These are phyloP conservation scores for Cantharis rustica DNA, from an alignment of 2,888 invertebrate genomes.

Conservation along the genomic window DNA sequence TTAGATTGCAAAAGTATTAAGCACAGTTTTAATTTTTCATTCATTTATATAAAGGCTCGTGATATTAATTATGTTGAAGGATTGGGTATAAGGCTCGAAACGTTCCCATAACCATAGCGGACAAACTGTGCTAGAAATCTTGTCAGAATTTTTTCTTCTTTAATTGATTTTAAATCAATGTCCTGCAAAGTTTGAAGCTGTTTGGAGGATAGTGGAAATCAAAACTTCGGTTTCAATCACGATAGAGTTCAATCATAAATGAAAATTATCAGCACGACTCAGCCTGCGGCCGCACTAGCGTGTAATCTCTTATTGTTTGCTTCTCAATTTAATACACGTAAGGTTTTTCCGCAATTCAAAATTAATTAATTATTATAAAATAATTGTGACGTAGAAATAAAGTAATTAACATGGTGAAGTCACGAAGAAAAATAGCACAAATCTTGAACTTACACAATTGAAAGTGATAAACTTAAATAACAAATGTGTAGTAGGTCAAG, in stretches of 20 bases:
- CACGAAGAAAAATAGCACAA: neutral
- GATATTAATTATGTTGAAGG: neutral
- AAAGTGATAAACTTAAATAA: neutral
- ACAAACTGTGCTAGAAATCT: no score
- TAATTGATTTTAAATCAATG: no score
- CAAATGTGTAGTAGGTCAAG: neutral
- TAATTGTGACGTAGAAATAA: neutral
- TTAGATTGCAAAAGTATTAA: neutral
- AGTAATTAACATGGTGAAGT: neutral
- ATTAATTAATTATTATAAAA: neutral
- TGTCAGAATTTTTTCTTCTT: no score
- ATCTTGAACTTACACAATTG: neutral
- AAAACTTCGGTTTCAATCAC: no score
- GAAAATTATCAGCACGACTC: neutral
- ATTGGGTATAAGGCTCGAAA: neutral
- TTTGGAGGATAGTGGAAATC: no score
- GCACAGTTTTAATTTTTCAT: neutral
- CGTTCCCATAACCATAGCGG: no score
- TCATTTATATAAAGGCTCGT: neutral
- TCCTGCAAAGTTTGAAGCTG: no score
- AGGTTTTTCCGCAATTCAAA: neutral
- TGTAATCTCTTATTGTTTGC: no score
- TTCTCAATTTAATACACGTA: no score
- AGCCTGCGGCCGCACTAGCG: neutral
- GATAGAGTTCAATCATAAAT: no score